Evolutionary conservation across 2,888 invertebrate species (phyloP), one percentile per base, ranked within the genome.

Genomic region (Cheilosia soror): DNA sequence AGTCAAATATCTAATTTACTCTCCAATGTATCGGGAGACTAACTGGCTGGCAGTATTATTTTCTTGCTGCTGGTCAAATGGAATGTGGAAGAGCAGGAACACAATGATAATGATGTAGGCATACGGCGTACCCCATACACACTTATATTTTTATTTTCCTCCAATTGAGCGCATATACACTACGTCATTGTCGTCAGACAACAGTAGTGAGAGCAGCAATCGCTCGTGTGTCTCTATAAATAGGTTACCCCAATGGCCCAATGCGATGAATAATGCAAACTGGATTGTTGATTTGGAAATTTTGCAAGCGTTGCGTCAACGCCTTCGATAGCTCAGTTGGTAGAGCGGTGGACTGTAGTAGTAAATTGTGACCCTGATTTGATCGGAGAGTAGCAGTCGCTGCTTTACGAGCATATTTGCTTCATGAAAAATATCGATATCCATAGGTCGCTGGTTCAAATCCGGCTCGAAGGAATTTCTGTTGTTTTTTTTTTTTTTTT

Each of bases 251-350:
- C 47, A 20, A 20, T 47, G 47, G 4, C 20, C 20, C 47, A 20
- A 20, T 47, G 47, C 15, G 20, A 20, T 4, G 20, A 4, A 20
- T 7, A 15, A 47, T 7, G 47, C 20, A 3, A 47, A 47, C 47
- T 7, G 47, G 11, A 11, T 37, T 37, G 9, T 47, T 47, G 7
- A 51, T 71, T 53, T 79, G 49, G 40, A 29, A 13, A 79, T 53
- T 79, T 58, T 11, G 65, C 33, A 60, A 27, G 55, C 55, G 42
- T 7, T 55, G 29, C 15, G 49, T 15, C 75, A 84, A 57, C 76
- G 62, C 85, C 85, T 85, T 85, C 85, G 85, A 85, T 85, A 85
- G 85, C 85, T 85, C 85, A 85, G 85, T 85, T 85, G 85, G 85
- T 85, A 85, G 85, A 85, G 85, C 85, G 85, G 85, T 85, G 85